phyloP scores from a whole-genome alignment of 2,113 vertebrate species.

The Scolopax mira region DNA sequence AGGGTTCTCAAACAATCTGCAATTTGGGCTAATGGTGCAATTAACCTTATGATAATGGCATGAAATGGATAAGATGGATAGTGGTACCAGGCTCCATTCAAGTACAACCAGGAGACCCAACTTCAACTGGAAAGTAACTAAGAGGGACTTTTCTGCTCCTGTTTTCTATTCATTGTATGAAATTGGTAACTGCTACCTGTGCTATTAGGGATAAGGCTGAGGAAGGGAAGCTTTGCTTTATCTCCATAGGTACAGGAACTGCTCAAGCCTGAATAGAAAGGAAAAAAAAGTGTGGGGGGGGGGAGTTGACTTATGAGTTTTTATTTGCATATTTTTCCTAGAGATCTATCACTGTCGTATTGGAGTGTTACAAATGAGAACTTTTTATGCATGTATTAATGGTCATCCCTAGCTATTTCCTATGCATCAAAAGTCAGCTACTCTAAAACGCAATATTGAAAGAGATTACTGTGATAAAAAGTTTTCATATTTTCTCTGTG shows the following conservation, averaged over 20 bases:
- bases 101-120: background rate
- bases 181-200: background rate
- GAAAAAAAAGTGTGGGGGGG: background rate
- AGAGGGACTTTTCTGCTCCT: background rate
- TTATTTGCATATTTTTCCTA: background rate
- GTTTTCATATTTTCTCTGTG: background rate
- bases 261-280: background rate
- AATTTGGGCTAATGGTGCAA: background rate
- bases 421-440: background rate
- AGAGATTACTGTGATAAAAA: background rate
- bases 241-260: background rate
- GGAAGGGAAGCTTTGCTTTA: background rate
- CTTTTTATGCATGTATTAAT: background rate
- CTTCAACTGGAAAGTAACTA: background rate
- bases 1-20: background rate
- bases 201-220: background rate
- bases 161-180: background rate
- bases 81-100: background rate
- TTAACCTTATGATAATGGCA: background rate
- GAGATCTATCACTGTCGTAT: background rate
- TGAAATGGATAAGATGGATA: background rate
- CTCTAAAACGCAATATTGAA: background rate
- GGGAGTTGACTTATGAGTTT: background rate
- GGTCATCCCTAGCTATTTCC: background rate
- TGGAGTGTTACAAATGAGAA: background rate